Percentiles rank a stretch among this genome's conserved stretches.
These are phyloP conservation scores for Carassius auratus DNA, from an alignment of 2,113 vertebrate species.

Conservation along the genomic window DNA sequence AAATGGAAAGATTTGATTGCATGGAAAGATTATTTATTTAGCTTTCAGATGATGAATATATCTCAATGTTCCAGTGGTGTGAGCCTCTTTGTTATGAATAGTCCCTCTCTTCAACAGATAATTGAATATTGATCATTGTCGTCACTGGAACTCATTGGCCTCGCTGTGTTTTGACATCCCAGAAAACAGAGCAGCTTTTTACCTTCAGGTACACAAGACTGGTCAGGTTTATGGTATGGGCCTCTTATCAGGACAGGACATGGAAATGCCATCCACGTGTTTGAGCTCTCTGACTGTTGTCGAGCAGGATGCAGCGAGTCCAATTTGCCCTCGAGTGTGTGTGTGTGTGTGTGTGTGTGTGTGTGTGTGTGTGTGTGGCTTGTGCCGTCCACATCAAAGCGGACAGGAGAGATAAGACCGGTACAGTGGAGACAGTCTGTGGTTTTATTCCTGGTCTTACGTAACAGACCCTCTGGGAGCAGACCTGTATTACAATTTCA, in stretches of 20 bases:
- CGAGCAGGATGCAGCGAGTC: background rate
- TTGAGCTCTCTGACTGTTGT: background rate
- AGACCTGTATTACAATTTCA: background rate
- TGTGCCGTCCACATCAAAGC: slow-evolving; percentile 37
- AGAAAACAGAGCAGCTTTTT: background rate
- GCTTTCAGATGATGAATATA: too few relatives aligned
- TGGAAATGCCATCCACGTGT: slow-evolving; percentile 16
- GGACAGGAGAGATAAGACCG: background rate
- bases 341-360: slow-evolving; percentile 19
- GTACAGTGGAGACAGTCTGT: background rate
- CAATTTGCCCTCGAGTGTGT: slow-evolving; percentile 28
- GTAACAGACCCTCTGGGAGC: background rate
- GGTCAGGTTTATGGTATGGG: background rate
- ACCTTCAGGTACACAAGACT: background rate
- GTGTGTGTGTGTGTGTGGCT: slow-evolving; percentile 16
- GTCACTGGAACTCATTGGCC: slow-evolving; percentile 2
- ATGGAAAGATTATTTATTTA: too few relatives aligned
- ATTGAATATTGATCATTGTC: slow-evolving; percentile 70
- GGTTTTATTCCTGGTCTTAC: background rate
- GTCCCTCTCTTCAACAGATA: slow-evolving; percentile 58
- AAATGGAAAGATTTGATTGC: too few relatives aligned
- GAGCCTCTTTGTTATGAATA: slow-evolving; percentile 9
- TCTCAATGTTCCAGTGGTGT: background rate
- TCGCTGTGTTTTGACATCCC: background rate
- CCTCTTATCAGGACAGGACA: background rate